Evolutionary conservation across 2,797 vertebrate species (phyloP).

Genomic region (Eleutherodactylus coqui): DNA sequence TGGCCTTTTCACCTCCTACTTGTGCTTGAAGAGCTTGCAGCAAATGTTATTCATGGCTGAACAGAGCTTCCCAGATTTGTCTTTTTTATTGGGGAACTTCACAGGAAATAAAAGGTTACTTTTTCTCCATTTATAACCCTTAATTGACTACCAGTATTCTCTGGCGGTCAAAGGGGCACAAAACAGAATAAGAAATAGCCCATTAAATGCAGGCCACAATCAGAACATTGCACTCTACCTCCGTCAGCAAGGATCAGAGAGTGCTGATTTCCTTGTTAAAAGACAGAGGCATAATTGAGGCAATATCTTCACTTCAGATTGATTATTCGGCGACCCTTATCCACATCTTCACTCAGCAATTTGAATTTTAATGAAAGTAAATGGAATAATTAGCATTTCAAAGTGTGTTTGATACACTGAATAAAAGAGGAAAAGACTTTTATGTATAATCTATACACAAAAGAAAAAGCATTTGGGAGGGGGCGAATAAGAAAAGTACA

Average conservation of each 20-base stretch:
- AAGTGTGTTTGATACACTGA: slow-evolving; percentile 80
- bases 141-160: slow-evolving; percentile 77
- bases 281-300: slow-evolving; percentile 78
- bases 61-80: slow-evolving; percentile 67
- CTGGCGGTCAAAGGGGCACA: slow-evolving; percentile 74
- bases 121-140: slow-evolving; percentile 74
- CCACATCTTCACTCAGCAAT: slow-evolving; percentile 81
- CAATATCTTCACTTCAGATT: slow-evolving; percentile 81
- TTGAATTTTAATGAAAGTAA: slow-evolving; percentile 87
- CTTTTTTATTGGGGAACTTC: slow-evolving; percentile 70
- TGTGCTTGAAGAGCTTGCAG: slow-evolving; percentile 67
- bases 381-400: slow-evolving; percentile 87
- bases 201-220: slow-evolving; percentile 77
- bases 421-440: slow-evolving; percentile 73
- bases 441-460: slow-evolving; percentile 77
- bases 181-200: slow-evolving; percentile 72
- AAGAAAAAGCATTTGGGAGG: slow-evolving; percentile 74
- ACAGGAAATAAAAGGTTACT: slow-evolving; percentile 75
- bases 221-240: slow-evolving; percentile 66
- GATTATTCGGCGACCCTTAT: slow-evolving; percentile 81
- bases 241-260: slow-evolving; percentile 70
- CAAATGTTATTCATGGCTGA: slow-evolving; percentile 73
- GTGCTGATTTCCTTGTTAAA: slow-evolving; percentile 78
- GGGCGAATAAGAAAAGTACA: slow-evolving; percentile 66
- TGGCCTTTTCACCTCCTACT: slow-evolving; percentile 67